Percentiles rank a stretch among this genome's conserved stretches.
Evolutionary conservation across 2,888 invertebrate species (phyloP).

Genomic region (Cosmia trapezina): DNA sequence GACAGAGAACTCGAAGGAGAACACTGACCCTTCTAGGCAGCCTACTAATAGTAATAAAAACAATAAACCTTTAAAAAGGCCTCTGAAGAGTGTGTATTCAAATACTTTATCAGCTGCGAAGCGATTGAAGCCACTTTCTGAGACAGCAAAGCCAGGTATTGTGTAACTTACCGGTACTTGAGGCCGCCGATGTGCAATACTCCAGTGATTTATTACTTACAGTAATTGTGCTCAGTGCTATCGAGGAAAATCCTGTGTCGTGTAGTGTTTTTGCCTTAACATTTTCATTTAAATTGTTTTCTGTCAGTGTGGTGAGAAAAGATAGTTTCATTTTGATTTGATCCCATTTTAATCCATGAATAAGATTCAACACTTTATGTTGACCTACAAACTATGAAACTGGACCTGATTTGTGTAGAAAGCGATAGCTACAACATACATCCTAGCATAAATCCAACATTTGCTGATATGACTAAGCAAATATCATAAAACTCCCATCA

Average conservation of each 20-base stretch:
- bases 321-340: slow-evolving; percentile 2
- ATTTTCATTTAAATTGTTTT: background rate
- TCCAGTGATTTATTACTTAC: slow-evolving; percentile 39
- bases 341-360: background rate
- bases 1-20: slow-evolving; percentile 74
- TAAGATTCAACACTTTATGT: background rate
- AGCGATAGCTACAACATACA: background rate
- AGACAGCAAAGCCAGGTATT: slow-evolving; percentile 79
- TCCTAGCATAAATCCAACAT: background rate
- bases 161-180: slow-evolving; percentile 69
- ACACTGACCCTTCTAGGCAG: slow-evolving; percentile 70
- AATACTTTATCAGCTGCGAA: slow-evolving; percentile 86
- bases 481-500: background rate
- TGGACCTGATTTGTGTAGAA: background rate
- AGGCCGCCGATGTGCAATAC: slow-evolving; percentile 50
- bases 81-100: slow-evolving; percentile 78
- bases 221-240: slow-evolving; percentile 29
- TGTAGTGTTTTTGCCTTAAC: slow-evolving; percentile 15
- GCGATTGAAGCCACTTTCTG: slow-evolving; percentile 82
- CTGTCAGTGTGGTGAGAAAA: slow-evolving; percentile 19
- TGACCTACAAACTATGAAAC: slow-evolving; percentile 3
- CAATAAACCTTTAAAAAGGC: slow-evolving; percentile 84
- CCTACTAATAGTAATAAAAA: slow-evolving; percentile 80
- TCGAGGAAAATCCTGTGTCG: slow-evolving; percentile 18
- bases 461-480: background rate